Evolutionary conservation across 1,140 invertebrate genomes (phyloP).

Genomic region (Magallana gigas): DNA sequence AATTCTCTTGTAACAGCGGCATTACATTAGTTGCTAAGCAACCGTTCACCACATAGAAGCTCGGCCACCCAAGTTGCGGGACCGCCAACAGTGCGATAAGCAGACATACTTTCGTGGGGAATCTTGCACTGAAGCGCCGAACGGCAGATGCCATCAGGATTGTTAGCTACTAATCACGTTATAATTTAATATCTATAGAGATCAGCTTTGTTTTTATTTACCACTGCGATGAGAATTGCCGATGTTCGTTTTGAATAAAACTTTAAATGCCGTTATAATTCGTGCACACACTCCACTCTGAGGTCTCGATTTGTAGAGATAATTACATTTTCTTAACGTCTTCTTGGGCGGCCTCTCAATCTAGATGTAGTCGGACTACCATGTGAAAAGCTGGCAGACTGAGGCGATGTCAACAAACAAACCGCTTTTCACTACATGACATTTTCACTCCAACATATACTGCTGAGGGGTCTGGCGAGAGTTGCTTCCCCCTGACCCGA

Average conservation of each 20-base stretch:
- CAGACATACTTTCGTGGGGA: constrained; percentile 62
- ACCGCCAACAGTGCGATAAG: constrained; percentile 67
- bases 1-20: constrained; percentile 75
- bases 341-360: constrained; percentile 25
- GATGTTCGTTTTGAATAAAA: constrained; percentile 25
- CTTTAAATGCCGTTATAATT: constrained; percentile 4
- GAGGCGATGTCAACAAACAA: constrained; percentile 18
- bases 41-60: constrained; percentile 76
- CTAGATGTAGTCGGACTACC: constrained; percentile 22
- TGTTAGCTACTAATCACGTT: constrained; percentile 33
- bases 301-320: constrained; percentile 24
- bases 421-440: constrained; percentile 7
- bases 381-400: constrained; percentile 32
- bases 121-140: constrained; percentile 59
- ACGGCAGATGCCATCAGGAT: constrained; percentile 27
- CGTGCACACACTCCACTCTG: constrained; percentile 2
- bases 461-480: neutral
- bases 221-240: constrained; percentile 27
- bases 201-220: constrained; percentile 35
- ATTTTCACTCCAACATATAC: neutral
- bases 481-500: constrained; percentile 13
- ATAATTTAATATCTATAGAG: constrained; percentile 37
- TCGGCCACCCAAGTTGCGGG: constrained; percentile 76
- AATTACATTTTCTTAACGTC: constrained; percentile 28
- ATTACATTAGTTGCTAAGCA: constrained; percentile 78